phyloP scores from a whole-genome alignment of 2,113 vertebrate species.

The Hyperopisus bebe region DNA sequence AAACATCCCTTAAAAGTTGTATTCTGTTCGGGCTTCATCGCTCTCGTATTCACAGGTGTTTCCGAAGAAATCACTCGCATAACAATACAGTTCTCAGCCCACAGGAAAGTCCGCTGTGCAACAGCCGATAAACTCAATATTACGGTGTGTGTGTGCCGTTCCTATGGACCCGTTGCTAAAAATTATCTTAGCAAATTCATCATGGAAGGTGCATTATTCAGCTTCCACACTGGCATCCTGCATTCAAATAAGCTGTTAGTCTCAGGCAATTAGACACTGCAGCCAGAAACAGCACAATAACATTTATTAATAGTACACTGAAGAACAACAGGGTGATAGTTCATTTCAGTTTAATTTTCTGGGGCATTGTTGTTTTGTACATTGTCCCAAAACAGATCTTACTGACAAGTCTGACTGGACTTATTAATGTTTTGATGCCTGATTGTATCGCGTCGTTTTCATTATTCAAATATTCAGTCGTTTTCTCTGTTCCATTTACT shows the following conservation, averaged over 20 bases:
- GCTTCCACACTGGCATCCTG: background rate
- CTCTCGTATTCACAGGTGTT: background rate
- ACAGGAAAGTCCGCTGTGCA: background rate
- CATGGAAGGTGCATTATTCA: background rate
- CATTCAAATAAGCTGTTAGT: background rate
- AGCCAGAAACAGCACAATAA: background rate
- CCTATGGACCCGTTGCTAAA: background rate
- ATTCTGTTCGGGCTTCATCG: background rate
- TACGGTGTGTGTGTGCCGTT: background rate
- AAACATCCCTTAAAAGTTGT: background rate
- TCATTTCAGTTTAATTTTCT: background rate
- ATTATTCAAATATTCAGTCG: background rate
- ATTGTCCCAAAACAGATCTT: background rate
- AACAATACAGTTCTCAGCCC: background rate
- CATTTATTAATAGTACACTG: background rate
- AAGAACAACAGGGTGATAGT: background rate
- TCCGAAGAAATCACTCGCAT: background rate
- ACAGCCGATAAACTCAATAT: background rate
- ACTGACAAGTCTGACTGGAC: background rate
- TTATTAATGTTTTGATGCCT: background rate
- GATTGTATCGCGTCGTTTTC: background rate
- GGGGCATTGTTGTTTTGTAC: background rate
- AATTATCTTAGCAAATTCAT: background rate
- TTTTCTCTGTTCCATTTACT: background rate
- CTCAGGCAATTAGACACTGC: background rate